These are phyloP conservation scores for Zeuzera pyrina DNA, from an alignment of 2,888 invertebrate species.

Conservation along the genomic window DNA sequence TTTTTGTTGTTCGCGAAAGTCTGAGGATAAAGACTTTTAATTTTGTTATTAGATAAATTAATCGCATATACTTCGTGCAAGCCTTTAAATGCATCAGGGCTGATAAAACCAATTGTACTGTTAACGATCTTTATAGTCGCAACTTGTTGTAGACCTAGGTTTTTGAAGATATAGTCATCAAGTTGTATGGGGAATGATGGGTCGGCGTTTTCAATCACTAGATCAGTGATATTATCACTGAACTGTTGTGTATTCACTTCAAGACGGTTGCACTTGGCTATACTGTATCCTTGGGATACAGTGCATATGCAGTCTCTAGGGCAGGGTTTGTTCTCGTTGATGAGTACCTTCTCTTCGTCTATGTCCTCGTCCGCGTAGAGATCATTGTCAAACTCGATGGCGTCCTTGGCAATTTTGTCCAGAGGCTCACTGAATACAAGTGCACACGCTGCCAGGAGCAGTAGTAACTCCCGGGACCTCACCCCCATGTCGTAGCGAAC, in stretches of 20 bases:
- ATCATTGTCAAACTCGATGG: conserved; percentile 37
- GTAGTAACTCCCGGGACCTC: conserved; percentile 62
- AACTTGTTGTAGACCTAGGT: conserved; percentile 76
- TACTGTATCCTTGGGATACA: conserved; percentile 73
- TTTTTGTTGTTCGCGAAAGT: conserved; percentile 79
- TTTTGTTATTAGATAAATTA: conserved; percentile 78
- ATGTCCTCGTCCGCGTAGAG: conserved; percentile 57
- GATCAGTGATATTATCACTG: conserved; percentile 76
- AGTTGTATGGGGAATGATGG: conserved; percentile 72
- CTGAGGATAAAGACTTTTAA: conserved; percentile 78
- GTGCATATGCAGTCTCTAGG: conserved; percentile 77
- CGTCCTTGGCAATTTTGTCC: conserved; percentile 45
- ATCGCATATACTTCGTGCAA: conserved; percentile 78
- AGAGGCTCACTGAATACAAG: conserved; percentile 47
- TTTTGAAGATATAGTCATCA: conserved; percentile 74
- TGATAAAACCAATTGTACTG: conserved; percentile 77
- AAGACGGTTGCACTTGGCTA: conserved; percentile 79
- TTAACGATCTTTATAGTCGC: conserved; percentile 80
- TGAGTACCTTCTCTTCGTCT: conserved; percentile 63
- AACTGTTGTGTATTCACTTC: conserved; percentile 78
- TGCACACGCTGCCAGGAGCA: conserved; percentile 64
- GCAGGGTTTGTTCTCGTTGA: conserved; percentile 68
- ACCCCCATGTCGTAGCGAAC: conserved; percentile 66
- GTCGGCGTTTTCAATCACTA: conserved; percentile 77
- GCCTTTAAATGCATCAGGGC: conserved; percentile 79